These are phyloP conservation scores for Lasioglossum leucozonium DNA, from an alignment of 2,888 invertebrate species.

Conservation along the genomic window DNA sequence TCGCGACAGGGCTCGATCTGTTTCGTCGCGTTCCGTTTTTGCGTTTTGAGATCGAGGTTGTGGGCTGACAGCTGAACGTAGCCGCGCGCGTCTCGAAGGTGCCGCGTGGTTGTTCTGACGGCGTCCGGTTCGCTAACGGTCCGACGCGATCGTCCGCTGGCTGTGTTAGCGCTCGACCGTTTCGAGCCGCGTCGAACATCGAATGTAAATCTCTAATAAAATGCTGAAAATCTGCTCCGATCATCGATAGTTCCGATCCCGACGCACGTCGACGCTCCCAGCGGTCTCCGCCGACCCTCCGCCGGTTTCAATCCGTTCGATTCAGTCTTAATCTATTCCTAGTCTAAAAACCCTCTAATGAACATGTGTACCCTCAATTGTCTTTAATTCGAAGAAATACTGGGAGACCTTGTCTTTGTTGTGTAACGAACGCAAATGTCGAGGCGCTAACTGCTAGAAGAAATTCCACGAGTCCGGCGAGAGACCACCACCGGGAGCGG, in stretches of 20 bases:
- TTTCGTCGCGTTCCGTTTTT: conserved; percentile 25
- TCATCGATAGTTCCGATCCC: neutral
- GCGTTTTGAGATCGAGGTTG: conserved; percentile 81
- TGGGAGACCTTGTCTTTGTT: neutral
- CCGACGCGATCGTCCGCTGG: neutral
- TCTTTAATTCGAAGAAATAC: conserved; percentile 11
- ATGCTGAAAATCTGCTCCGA: neutral
- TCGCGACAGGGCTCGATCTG: conserved; percentile 20
- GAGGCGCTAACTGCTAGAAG: conserved; percentile 13
- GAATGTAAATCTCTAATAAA: neutral
- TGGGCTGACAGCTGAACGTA: conserved; percentile 80
- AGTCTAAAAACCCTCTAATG: neutral
- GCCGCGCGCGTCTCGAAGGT: conserved; percentile 32
- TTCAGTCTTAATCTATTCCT: conserved; percentile 2
- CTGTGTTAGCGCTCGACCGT: neutral
- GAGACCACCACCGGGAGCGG: neutral
- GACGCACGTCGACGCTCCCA: neutral
- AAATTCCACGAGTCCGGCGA: neutral
- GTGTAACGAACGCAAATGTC: neutral
- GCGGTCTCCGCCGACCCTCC: neutral
- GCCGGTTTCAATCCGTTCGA: neutral
- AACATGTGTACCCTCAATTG: neutral
- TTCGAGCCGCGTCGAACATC: neutral
- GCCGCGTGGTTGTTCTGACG: neutral
- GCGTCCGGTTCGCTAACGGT: neutral